Evolutionary conservation across 2,113 vertebrate genomes (phyloP), one percentile per base, ranked within the genome.

Genomic region (Neolamprologus modestus): DNA sequence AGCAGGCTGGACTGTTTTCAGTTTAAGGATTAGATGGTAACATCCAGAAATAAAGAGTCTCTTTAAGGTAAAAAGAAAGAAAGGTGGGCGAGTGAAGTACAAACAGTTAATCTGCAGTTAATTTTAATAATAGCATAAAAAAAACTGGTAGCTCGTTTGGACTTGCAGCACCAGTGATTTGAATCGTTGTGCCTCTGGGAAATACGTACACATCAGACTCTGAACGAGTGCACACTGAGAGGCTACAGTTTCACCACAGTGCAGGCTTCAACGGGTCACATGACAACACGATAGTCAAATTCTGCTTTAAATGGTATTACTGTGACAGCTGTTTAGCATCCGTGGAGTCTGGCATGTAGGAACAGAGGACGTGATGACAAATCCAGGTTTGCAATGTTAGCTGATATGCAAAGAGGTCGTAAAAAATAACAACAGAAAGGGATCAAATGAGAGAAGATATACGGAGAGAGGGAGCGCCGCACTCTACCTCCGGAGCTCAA

Each of bases 401-500:
- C 73, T 78, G 45, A 52, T 52, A n/a, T 33, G 73, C 45, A 78
- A 78, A n/a, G 10, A 52, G 26, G 9, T 26, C 2, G 4, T 78
- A 78, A 78, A 78, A 52, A 78, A 3, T 68, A 68, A 68, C 9
- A 12, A 52, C 26, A 52, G 16, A 52, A 78, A 31, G 73, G 10
- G 73, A 78, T 33, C 26, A 33, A 12, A 50, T 28, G 10, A 78
- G 7, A 78, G 26, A 5, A 73, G 42, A 28, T 33, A 7, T 24
- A 50, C 4, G 21, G 5, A 50, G 5, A 45, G 24, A 84, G 42
- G 73, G 8, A 47, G 8, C 37, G 40, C 21, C 1, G 1, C 6
- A 28, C 24, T 78, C 54, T 96, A 99, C 98, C 98, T 97, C 94
- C 92, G 57, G 84, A 37, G 85, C 68, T 89, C 42, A 89, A 82